phyloP scores from a whole-genome alignment of 2,888 invertebrate species.

The Drosophila mayaguana region DNA sequence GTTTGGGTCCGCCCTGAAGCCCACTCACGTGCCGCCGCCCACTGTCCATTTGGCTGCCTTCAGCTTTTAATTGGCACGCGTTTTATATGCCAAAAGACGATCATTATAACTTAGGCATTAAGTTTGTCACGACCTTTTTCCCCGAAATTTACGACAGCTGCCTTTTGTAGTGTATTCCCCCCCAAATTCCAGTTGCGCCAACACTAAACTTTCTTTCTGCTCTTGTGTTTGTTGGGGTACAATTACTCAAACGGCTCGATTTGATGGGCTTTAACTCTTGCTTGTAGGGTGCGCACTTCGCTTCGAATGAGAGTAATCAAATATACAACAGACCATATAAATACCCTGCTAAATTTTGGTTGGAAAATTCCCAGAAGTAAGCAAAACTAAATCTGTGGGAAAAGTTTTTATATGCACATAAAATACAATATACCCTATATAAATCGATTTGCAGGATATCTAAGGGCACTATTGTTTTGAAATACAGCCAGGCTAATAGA shows the following conservation, averaged over 20 bases:
- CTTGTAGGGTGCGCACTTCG: slow-evolving; percentile 12
- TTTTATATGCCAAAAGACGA: slow-evolving; percentile 16
- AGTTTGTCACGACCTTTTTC: slow-evolving; percentile 17
- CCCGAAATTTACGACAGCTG: slow-evolving; percentile 18
- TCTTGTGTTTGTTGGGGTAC: slow-evolving; percentile 14
- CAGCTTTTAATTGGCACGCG: slow-evolving; percentile 47
- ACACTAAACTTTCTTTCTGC: slow-evolving; percentile 16
- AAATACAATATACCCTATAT: background rate
- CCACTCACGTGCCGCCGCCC: slow-evolving; percentile 8
- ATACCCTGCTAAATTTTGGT: slow-evolving; percentile 1
- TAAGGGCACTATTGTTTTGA: background rate
- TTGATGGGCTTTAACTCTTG: slow-evolving; percentile 20
- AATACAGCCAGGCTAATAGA: no score
- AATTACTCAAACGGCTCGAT: slow-evolving; percentile 14
- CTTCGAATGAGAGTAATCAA: background rate
- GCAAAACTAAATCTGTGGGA: background rate
- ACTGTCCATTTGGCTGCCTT: slow-evolving; percentile 29
- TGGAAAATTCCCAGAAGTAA: background rate
- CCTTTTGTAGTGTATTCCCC: slow-evolving; percentile 4
- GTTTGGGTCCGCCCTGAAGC: slow-evolving; percentile 17
- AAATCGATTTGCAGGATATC: background rate
- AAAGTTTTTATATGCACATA: background rate
- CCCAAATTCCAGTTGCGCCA: slow-evolving; percentile 3
- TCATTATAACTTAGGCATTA: slow-evolving; percentile 39
- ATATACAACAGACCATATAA: background rate